These are phyloP conservation scores for Brachypalpus laphriformis DNA, from an alignment of 2,888 invertebrate genomes.

Conservation along the genomic window DNA sequence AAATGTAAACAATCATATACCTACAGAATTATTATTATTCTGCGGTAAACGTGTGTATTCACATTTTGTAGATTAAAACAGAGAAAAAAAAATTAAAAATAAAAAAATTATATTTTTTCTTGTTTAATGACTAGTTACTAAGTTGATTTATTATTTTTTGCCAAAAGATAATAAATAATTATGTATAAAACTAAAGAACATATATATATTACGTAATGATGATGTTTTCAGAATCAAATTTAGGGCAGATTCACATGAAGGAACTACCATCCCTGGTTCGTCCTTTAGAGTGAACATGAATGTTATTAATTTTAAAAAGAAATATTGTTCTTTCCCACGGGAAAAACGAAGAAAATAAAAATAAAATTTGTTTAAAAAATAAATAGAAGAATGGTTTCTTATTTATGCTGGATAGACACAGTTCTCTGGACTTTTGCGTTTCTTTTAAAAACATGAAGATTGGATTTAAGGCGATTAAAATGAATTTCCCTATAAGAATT, in stretches of 20 bases:
- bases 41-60: conserved; percentile 56
- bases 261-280: conserved; percentile 14
- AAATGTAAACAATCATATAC: conserved; percentile 47
- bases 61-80: conserved; percentile 43
- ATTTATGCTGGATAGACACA: conserved; percentile 22
- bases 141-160: conserved; percentile 63
- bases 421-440: background rate
- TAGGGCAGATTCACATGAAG: conserved; percentile 13
- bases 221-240: conserved; percentile 55
- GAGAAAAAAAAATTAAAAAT: conserved; percentile 31
- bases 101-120: conserved; percentile 50
- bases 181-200: conserved; percentile 48
- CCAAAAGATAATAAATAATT: conserved; percentile 56
- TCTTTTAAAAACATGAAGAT: too few species aligned
- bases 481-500: too few species aligned
- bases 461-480: too few species aligned
- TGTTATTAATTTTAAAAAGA: conserved; percentile 67
- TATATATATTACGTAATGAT: conserved; percentile 47
- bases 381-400: conserved; percentile 19
- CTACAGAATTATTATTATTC: conserved; percentile 60
- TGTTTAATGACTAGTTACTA: conserved; percentile 50
- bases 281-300: conserved; percentile 54
- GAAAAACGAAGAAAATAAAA: conserved; percentile 57
- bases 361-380: conserved; percentile 75
- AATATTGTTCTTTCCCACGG: conserved; percentile 53